phyloP scores from a whole-genome alignment of 2,888 invertebrate genomes.

The Drosophila yooni region DNA sequence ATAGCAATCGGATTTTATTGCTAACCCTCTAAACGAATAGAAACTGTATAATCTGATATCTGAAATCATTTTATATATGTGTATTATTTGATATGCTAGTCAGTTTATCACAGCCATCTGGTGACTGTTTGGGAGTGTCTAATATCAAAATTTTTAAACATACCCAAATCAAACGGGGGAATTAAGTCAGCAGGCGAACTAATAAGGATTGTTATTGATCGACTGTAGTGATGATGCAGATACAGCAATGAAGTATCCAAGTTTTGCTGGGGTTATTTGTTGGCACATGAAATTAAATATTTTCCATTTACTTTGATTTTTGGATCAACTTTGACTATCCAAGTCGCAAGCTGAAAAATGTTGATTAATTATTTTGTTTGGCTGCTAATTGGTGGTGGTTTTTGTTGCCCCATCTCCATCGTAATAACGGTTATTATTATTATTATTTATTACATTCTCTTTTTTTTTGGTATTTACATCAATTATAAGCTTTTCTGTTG shows the following conservation, averaged over 20 bases:
- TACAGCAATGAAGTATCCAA: background rate
- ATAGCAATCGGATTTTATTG: no score
- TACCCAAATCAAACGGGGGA: no score
- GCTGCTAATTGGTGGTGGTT: background rate
- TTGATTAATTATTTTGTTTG: background rate
- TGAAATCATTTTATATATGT: no score
- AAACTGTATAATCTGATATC: background rate
- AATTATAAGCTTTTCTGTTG: background rate
- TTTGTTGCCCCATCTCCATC: background rate
- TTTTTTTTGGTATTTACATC: background rate
- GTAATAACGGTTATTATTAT: background rate
- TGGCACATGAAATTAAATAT: background rate
- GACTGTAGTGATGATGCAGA: background rate
- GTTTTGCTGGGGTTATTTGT: background rate
- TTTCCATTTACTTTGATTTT: background rate
- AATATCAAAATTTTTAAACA: no score
- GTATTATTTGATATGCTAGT: no score
- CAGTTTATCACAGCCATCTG: no score
- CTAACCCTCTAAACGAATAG: background rate
- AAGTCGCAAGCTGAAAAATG: background rate
- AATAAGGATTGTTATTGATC: background rate
- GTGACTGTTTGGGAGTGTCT: no score
- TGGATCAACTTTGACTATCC: background rate
- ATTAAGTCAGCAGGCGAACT: no score
- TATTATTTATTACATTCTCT: background rate